Conservation (phyloP, 2,888 invertebrate species). For the Monopis laevigella region DNA sequence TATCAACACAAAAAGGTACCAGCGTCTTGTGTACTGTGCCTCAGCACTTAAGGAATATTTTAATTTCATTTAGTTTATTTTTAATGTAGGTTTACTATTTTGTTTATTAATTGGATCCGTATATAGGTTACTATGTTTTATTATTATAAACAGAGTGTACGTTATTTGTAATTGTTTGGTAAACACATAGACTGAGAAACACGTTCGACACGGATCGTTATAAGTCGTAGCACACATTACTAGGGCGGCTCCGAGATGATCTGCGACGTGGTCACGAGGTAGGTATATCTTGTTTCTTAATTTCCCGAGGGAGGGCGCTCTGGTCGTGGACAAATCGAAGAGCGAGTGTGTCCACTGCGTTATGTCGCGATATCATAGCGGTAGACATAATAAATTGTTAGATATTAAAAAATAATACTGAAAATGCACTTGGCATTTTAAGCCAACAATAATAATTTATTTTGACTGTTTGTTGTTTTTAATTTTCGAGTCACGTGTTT, state of each 20-base stretch:
- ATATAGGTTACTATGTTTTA: no score
- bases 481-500: no score
- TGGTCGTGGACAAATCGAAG: conserved; percentile 53
- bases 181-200: not conserved
- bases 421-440: not conserved
- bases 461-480: no score
- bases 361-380: conserved; percentile 5
- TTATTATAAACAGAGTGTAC: no score
- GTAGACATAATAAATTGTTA: no score
- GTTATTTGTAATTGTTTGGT: not conserved
- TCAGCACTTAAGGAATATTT: no score
- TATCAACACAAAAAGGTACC: no score
- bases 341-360: conserved; percentile 6
- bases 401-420: not conserved
- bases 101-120: no score
- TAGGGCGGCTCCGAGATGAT: conserved; percentile 7
- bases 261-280: conserved; percentile 47
- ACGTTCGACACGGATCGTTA: conserved; percentile 3
- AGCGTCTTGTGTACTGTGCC: no score
- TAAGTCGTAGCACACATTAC: conserved; percentile 13
- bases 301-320: conserved; percentile 54
- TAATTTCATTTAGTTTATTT: no score
- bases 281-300: conserved; percentile 51
- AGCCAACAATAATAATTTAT: no score
- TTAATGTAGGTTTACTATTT: no score